Base-by-base conservation (phyloP, 2,113 vertebrate genomes). In the Phodopus roborovskii region DNA sequence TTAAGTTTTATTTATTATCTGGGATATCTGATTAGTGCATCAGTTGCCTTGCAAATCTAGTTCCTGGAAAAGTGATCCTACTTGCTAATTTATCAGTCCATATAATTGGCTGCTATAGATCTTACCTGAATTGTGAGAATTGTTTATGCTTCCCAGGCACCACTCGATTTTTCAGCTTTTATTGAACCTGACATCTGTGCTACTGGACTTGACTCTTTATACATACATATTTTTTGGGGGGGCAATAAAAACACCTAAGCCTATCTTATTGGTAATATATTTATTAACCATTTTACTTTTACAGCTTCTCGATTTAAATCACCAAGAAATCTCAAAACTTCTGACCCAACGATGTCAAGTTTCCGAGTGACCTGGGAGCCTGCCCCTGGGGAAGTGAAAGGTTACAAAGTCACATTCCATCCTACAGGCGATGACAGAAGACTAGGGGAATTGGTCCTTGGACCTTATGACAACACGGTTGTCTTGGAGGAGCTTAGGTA, bases 401-500 rank as follows among this genome's bases (percentile, higher is more conserved):
- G 99, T 53, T 99, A 99, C 97, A 99, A 99, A 96, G 99, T 99
- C 95, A 99, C 99, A 20, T 99, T 99, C 94, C 99, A 99, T 92
- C 99, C 99, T 48, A 98, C 97, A 0, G 99, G 98, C 42, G 97
- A 99, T 33, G 98, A 99, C 0, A 64, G 98, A 13, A 98, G 98
- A 71, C 98, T 99, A n/a, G 99, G 98, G 84, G 99, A 99, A 96
- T 92, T 99, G 92, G 96, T 99, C 30, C 99, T 99, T 36, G 99
- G 99, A 1, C 99, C 99, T 0, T 99, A 99, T 0, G 99, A 99
- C 97, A 99, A 99, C 98, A 99, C 99, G 0, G 98, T 99, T 3
- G 99, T 99, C 60, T 97, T 99, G 88, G 99, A 99, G 96, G 99
- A 99, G 86, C 99, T 99, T 92, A 99, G 99, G 99, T 99, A 98